phyloP scores from a whole-genome alignment of 2,797 vertebrate species.

The Myotis myotis region DNA sequence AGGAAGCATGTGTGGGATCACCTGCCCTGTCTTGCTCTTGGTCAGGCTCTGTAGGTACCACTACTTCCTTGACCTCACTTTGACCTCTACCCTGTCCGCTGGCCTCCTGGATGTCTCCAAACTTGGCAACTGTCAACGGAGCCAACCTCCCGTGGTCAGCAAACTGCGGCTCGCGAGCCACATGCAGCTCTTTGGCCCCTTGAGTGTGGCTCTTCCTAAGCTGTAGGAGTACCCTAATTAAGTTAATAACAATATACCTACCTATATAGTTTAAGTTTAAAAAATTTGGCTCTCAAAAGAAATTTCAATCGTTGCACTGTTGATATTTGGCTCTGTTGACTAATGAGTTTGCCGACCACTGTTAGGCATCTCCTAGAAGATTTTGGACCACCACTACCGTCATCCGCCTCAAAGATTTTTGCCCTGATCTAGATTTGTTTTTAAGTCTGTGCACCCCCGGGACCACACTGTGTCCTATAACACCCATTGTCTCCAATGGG shows the following conservation, averaged over 20 bases:
- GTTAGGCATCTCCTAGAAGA: neutral
- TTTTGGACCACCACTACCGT: neutral
- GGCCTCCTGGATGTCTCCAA: neutral
- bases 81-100: neutral
- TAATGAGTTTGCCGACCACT: too few relatives aligned
- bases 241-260: too few relatives aligned
- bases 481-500: neutral
- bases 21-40: neutral
- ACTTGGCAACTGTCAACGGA: neutral
- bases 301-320: too few relatives aligned
- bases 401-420: neutral
- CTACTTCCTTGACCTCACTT: slow-evolving; percentile 29
- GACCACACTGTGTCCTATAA: neutral
- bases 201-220: too few relatives aligned
- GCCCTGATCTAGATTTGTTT: neutral
- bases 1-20: neutral
- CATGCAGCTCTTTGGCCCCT: too few relatives aligned
- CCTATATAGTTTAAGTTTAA: too few relatives aligned
- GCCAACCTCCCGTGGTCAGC: too few relatives aligned
- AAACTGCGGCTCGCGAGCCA: too few relatives aligned
- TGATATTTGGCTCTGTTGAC: too few relatives aligned
- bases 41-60: neutral
- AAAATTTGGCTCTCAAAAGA: too few relatives aligned
- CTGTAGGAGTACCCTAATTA: too few relatives aligned
- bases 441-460: neutral